These are phyloP conservation scores for Plestiodon gilberti DNA, from an alignment of 2,113 vertebrate species.

Conservation along the genomic window DNA sequence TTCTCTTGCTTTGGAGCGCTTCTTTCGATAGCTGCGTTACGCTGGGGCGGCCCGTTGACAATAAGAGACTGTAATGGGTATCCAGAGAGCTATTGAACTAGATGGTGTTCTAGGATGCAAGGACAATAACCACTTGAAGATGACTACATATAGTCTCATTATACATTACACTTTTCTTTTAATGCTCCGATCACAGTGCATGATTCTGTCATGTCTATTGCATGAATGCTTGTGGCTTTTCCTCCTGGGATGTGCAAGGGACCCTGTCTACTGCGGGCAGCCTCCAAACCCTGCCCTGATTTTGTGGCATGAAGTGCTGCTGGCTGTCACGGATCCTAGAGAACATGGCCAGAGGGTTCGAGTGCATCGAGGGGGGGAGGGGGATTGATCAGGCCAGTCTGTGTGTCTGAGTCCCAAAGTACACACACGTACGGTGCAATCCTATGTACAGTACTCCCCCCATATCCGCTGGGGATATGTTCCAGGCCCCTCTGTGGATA, in stretches of 20 bases:
- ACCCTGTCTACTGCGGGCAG: neutral
- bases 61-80: constrained; percentile 32
- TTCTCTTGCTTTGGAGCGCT: constrained; percentile 30
- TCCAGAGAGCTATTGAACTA: neutral
- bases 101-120: neutral
- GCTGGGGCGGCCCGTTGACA: constrained; percentile 19
- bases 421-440: too few relatives aligned
- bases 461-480: too few relatives aligned
- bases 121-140: neutral
- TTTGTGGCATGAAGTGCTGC: neutral
- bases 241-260: neutral
- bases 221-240: too few relatives aligned
- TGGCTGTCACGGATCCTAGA: neutral
- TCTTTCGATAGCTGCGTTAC: constrained; percentile 23
- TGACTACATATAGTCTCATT: constrained; percentile 19
- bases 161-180: neutral
- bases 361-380: too few relatives aligned
- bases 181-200: neutral
- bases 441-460: too few relatives aligned
- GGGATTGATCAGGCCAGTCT: neutral
- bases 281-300: neutral
- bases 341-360: neutral
- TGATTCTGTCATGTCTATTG: neutral
- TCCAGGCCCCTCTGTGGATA: too few relatives aligned
- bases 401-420: neutral